Base-by-base conservation (phyloP, 2,797 vertebrate species). In the Sorex maritimensis region DNA sequence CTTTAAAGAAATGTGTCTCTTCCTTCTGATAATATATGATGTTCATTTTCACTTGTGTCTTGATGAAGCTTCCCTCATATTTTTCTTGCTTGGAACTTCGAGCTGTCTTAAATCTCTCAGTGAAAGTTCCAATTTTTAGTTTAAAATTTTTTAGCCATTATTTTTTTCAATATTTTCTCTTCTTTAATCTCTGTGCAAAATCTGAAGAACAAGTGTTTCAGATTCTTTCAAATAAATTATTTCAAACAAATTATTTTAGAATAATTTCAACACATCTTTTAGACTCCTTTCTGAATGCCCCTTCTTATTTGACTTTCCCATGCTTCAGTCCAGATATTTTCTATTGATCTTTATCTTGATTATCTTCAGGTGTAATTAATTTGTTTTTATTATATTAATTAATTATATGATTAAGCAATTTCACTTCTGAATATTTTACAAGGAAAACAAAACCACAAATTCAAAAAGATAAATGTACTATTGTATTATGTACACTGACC, bases 141-240 rank as follows among this genome's bases (percentile, higher is more conserved):
- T 58, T 91, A 13, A 67, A 83, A 79, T 73, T 79, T 78, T 7
- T 67, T 52, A 91, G 2, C 28, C 28, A 73, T 73, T 46, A 4
- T 58, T 15, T 86, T 38, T 83, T 83, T 30, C 15, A 80, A 65
- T 65, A 65, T 72, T 89, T 84, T 2, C 24, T 24, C 80, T 68
- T 74, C 6, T 44, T 13, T 67, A 5, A 87, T 1, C 72, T 81
- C 7, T 71, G 8, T 19, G 6, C 23, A 4, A 89, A 30, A 79
- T 26, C 85, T 61, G 19, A 82, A 81, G 30, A 46, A 77, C 23
- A 86, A 73, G 28, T 55, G 68, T 52, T 68, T n/a, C 6, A n/a
- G 4, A 26, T 2, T 3, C 34, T 34, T 34, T 34, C 34, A 34
- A 34, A 34, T 34, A 34, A 34, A 34, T 34, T 34, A 34, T 34